Evolutionary conservation across 30 jellyfish, hydroid and myxozoan species (phyloP), one percentile per base, ranked within the genome.

Genomic region (Cassiopea xamachana): DNA sequence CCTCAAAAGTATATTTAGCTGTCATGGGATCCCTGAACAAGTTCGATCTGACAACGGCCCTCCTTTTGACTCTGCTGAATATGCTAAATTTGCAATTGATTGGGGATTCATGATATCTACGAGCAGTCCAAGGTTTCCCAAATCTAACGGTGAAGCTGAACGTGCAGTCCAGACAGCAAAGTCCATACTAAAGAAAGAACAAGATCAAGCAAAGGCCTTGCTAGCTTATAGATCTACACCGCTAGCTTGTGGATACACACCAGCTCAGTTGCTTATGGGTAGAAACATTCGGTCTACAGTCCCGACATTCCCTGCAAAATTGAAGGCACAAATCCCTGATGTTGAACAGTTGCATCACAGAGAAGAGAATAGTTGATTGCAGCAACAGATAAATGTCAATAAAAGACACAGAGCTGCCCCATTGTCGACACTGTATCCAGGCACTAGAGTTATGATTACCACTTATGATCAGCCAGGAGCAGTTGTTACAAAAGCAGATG

Each of bases 21-120:
- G 87, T 7, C 88, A 82, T 59, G 91, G 88, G 67, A 58, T n/a
- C 19, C 82, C 81, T n/a, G 88, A 79, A n/a, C 0, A 39, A n/a
- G 49, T 48, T 4, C 5, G 16, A 13, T 82, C 88, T 17, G 91
- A 60, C 39, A 61, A 82, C 43, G 87, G 91, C 16, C 79, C 48
- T 7, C 16, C 79, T 69, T 14, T 69, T 69, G 79, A 69, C 15
- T 69, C 79, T 5, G 79, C 79, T 69, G 79, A 8, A 16, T 69
- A 69, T 69, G 79, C 1, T 69, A 75, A 75, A 43, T 75, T 48
- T 39, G 85, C 85, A 75, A 48, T 0, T 75, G 13, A 43, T 19
- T 75, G 85, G 50, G 85, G 12, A n/a, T 55, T 55, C 64, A 55
- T 55, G 7, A 55, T 55, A 55, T 55, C 64, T 3, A 55, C 64